Conservation (phyloP, 64 coral and sea anemone species). For the Stichodactyla mertensii region DNA sequence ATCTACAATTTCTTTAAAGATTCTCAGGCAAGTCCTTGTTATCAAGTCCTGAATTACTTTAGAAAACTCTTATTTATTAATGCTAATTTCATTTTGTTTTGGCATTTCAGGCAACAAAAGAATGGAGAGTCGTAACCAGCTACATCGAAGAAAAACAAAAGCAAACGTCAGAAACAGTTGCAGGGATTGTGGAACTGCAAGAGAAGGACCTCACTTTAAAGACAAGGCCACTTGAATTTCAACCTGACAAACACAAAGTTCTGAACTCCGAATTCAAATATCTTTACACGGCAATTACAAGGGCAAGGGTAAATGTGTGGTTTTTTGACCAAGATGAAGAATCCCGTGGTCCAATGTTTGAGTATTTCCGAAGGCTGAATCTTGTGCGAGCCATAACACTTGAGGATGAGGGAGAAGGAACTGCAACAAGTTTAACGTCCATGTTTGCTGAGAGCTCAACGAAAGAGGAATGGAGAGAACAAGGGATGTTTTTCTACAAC, state of each 20-base stretch:
- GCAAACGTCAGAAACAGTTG: background rate
- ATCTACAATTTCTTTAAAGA: constrained; percentile 71
- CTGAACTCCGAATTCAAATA: constrained; percentile 96
- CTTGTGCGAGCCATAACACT: constrained; percentile 70
- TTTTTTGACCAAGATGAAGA: constrained; percentile 91
- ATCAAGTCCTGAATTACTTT: too few relatives aligned
- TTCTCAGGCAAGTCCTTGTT: constrained; percentile 34
- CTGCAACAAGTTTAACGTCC: constrained; percentile 42
- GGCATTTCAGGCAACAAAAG: constrained; percentile 35
- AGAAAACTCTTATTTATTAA: background rate
- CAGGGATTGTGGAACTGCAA: constrained; percentile 28
- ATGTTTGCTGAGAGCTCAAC: constrained; percentile 93
- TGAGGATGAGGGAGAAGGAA: constrained; percentile 31
- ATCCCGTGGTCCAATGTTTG: constrained; percentile 78
- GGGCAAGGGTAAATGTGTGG: constrained; percentile 96
- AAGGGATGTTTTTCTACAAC: constrained; percentile 69
- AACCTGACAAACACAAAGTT: constrained; percentile 87
- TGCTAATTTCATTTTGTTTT: background rate
- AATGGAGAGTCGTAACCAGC: constrained; percentile 60
- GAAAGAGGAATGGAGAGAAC: constrained; percentile 66
- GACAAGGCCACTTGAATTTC: constrained; percentile 68
- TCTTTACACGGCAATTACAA: constrained; percentile 92
- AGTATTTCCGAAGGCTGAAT: constrained; percentile 76
- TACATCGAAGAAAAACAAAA: constrained; percentile 36
- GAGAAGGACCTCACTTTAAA: constrained; percentile 32